These are phyloP conservation scores for Premnoplex brunnescens DNA, from an alignment of 2,797 vertebrate species.

Conservation along the genomic window DNA sequence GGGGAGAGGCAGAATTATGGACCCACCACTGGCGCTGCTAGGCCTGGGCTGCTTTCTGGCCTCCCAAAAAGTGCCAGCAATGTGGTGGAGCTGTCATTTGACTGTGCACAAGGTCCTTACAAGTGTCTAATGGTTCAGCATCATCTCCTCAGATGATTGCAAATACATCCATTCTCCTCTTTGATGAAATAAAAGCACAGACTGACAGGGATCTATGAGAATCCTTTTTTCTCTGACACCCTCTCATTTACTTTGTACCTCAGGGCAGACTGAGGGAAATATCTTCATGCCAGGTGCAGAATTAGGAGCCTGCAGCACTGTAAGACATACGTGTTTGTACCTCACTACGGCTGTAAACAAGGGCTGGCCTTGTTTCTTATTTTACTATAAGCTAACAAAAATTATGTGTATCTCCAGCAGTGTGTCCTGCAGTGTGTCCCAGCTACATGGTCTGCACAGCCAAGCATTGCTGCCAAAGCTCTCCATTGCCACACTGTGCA, in stretches of 20 bases:
- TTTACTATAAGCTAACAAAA: neutral
- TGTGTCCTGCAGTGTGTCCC: neutral
- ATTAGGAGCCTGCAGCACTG: neutral
- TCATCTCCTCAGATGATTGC: neutral
- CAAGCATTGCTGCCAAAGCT: neutral
- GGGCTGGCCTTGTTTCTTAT: neutral
- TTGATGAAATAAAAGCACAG: neutral
- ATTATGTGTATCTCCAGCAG: neutral
- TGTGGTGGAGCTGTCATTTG: neutral
- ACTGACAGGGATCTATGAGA: neutral
- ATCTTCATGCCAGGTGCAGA: neutral
- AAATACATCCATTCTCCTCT: neutral
- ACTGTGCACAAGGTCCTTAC: neutral
- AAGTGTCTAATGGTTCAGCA: neutral
- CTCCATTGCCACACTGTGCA: neutral
- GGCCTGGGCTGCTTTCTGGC: neutral
- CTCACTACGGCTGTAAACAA: neutral
- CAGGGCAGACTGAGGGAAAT: neutral
- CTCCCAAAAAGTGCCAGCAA: neutral
- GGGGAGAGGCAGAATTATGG: conserved; percentile 1
- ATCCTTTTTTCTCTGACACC: neutral
- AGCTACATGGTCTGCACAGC: neutral
- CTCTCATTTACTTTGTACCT: neutral
- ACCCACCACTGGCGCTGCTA: neutral
- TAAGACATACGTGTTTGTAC: neutral